Percentiles rank a stretch among this genome's conserved stretches.
phyloP scores from a whole-genome alignment of 2,797 vertebrate species.

The Knipowitschia caucasica region DNA sequence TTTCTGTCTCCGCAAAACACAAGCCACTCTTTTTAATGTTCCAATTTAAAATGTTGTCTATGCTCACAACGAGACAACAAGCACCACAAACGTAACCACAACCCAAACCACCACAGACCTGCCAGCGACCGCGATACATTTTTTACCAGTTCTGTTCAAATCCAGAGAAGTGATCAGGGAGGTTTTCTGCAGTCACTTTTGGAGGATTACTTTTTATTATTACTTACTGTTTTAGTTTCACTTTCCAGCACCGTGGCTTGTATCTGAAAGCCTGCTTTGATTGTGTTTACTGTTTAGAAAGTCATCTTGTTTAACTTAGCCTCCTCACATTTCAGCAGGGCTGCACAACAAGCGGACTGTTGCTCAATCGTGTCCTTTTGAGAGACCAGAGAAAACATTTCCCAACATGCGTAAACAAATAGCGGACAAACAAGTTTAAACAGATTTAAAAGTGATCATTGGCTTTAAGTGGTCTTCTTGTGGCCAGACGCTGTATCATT shows the following conservation, averaged over 20 bases:
- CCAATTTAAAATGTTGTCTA: not conserved
- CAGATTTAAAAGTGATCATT: conserved; percentile 4
- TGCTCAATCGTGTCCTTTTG: conserved; percentile 32
- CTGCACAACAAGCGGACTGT: conserved; percentile 12
- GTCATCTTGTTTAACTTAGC: conserved; percentile 28
- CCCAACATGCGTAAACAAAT: conserved; percentile 25
- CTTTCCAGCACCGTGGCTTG: conserved; percentile 10
- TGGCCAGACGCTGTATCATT: no score
- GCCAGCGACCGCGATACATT: not conserved
- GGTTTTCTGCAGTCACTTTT: conserved; percentile 8
- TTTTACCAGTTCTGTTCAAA: not conserved
- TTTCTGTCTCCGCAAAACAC: not conserved
- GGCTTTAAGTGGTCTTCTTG: not conserved
- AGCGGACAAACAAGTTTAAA: conserved; percentile 23
- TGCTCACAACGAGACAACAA: not conserved
- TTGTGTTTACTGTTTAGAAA: conserved; percentile 39
- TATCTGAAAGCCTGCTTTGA: conserved; percentile 8
- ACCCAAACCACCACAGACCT: not conserved
- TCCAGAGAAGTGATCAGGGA: conserved; percentile 6
- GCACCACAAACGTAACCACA: not conserved
- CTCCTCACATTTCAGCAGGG: conserved; percentile 21
- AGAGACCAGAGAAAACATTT: conserved; percentile 32
- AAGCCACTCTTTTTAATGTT: not conserved
- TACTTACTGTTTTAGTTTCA: conserved; percentile 13
- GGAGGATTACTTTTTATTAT: conserved; percentile 13